Evolutionary conservation across 2,113 vertebrate species (phyloP).

Genomic region (Rhinoderma darwinii): DNA sequence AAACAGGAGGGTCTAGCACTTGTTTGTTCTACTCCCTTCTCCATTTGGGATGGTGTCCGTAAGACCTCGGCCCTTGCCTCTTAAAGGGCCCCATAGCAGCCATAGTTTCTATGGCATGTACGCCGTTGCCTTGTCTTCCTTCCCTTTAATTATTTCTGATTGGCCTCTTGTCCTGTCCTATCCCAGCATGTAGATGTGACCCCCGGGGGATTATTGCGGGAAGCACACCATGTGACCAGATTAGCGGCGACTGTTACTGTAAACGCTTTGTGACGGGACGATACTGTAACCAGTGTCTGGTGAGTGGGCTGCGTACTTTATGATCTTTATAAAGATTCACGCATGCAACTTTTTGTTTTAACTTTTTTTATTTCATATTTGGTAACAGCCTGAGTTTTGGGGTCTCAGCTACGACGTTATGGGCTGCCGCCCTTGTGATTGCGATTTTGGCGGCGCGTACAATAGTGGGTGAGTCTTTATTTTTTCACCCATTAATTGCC

Average conservation of each 20-base stretch:
- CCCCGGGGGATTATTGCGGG: constrained; percentile 75
- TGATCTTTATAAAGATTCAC: background rate
- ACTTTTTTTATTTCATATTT: constrained; percentile 38
- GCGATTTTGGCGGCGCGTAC: constrained; percentile 85
- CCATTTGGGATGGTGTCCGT: background rate
- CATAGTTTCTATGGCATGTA: background rate
- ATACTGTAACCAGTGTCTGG: constrained; percentile 85
- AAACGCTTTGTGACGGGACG: constrained; percentile 83
- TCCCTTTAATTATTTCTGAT: background rate
- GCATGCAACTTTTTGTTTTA: background rate
- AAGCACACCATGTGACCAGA: constrained; percentile 78
- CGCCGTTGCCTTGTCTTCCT: background rate
- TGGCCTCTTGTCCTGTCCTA: background rate
- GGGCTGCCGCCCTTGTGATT: constrained; percentile 83
- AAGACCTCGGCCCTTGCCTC: background rate
- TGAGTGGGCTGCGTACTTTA: constrained; percentile 66
- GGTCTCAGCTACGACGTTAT: constrained; percentile 80
- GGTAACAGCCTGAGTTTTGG: constrained; percentile 82
- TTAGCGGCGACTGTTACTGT: constrained; percentile 85
- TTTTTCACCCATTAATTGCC: background rate
- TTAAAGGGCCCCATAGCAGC: background rate
- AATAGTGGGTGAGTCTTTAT: constrained; percentile 76
- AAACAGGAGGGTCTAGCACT: too few species aligned
- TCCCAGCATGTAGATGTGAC: constrained; percentile 82
- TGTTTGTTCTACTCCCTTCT: background rate